A percentile compares a stretch with the other conserved stretches of the same genome.
Conservation (phyloP, 2,113 vertebrate genomes). For the Caloenas nicobarica region DNA sequence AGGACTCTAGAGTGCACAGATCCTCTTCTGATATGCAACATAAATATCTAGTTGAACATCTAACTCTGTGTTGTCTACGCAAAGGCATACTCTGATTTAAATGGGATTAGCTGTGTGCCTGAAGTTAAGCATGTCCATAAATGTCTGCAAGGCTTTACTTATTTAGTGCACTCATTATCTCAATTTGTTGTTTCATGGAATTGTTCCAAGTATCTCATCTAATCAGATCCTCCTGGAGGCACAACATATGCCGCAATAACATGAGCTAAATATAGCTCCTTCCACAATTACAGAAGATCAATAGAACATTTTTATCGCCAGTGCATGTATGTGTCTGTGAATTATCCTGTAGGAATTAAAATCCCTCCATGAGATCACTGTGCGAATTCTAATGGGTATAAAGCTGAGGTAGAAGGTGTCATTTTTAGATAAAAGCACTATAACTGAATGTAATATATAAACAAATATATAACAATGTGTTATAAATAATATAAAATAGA, state of each 20-base stretch:
- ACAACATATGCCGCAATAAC: constrained; percentile 18
- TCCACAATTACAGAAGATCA: constrained; percentile 12
- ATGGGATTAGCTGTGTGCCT: neutral
- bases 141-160: constrained; percentile 40
- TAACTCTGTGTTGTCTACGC: neutral
- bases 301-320: neutral
- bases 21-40: neutral
- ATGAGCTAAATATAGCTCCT: constrained; percentile 21
- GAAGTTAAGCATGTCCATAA: constrained; percentile 30
- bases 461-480: neutral
- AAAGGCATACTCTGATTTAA: constrained; percentile 7
- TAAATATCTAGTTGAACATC: neutral
- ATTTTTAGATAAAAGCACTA: neutral
- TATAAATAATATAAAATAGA: neutral
- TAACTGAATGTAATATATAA: neutral
- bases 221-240: constrained; percentile 47
- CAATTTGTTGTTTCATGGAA: constrained; percentile 50
- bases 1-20: neutral
- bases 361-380: neutral
- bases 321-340: neutral
- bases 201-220: constrained; percentile 47
- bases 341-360: neutral
- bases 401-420: neutral
- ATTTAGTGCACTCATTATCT: constrained; percentile 37
- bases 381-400: neutral